Conservation (phyloP, 2,113 vertebrate species). For the Chamaetylas fuelleborni region DNA sequence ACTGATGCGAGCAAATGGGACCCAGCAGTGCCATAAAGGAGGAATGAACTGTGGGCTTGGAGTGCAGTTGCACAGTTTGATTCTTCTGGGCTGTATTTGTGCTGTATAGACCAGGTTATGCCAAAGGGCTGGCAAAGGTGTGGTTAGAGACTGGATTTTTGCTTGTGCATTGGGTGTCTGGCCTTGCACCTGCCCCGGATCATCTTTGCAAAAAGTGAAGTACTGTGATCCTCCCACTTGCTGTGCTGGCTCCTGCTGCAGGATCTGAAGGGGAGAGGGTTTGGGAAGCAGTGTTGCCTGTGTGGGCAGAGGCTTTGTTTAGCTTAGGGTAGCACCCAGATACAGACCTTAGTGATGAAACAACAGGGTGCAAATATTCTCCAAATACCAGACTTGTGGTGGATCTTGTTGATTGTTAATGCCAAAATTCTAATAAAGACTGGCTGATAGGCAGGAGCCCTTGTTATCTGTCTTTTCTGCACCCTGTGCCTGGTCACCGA, state of each 20-base stretch:
- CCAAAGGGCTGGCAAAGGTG: not conserved
- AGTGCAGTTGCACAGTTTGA: not conserved
- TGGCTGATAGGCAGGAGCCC: not conserved
- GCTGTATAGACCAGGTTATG: not conserved
- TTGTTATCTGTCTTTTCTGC: not conserved
- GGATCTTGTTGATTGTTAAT: not conserved
- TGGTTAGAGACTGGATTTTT: not conserved
- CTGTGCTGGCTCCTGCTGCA: not conserved
- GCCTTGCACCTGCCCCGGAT: not conserved
- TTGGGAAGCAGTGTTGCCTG: not conserved
- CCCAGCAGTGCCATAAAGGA: not conserved
- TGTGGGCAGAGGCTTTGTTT: not conserved
- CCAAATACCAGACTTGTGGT: not conserved
- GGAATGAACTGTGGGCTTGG: fast-evolving
- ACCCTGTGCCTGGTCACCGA: fast-evolving
- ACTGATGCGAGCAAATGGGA: not conserved
- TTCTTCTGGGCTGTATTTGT: not conserved
- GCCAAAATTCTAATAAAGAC: not conserved
- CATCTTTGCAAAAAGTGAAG: not conserved
- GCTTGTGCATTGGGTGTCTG: not conserved
- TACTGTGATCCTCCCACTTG: not conserved
- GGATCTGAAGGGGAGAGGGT: not conserved
- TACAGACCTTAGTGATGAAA: not conserved
- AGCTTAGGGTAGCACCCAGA: not conserved
- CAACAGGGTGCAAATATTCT: not conserved